Base-by-base conservation (phyloP, 2,888 invertebrate genomes). In the Melangyna quadrimaculata region DNA sequence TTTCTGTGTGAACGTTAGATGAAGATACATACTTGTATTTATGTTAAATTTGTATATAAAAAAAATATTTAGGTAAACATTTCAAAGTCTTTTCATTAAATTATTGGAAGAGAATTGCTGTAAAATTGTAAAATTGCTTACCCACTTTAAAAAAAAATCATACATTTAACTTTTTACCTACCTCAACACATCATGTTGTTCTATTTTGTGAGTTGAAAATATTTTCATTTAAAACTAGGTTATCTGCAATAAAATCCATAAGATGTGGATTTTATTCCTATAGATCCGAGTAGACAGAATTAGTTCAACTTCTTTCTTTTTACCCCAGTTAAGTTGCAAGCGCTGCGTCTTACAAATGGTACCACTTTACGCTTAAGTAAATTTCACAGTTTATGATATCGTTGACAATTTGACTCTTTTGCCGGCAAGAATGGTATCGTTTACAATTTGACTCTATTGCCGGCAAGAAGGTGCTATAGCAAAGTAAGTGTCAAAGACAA, bases 321-420 rank as follows among this genome's bases (percentile, higher is more conserved):
- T 24, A n/a, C n/a, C 8, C 8, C 24, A 22, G 22, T 37, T 59
- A 19, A n/a, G n/a, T n/a, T n/a, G 6, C 2, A 0, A 17, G 2
- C 10, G 17, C 10, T 19, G n/a, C 2, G 17, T 12, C n/a, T 7
- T 48, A 32, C 72, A 37, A 73, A 59, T 69, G 19, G 27, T 12
- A 45, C 17, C 32, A 65, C 79, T 73, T 74, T 61, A 24, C 9
- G 29, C n/a, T 65, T 53, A 27, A 69, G 55, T 77, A 71, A 82
- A 77, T 61, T 27, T 7, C 9, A 43, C 35, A 48, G 43, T 82
- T 82, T 82, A 83, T 74, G 61, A n/a, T 69, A 63, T 63, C 53
- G 69, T 51, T 51, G 37, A 40, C 27, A 43, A 65, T 35, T 63
- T 22, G n/a, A 51, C n/a, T 67, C 3, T 32, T 48, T 61, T 61